Evolutionary conservation across 2,888 invertebrate species (phyloP), one percentile per base, ranked within the genome.

Genomic region (Candidula unifasciata): DNA sequence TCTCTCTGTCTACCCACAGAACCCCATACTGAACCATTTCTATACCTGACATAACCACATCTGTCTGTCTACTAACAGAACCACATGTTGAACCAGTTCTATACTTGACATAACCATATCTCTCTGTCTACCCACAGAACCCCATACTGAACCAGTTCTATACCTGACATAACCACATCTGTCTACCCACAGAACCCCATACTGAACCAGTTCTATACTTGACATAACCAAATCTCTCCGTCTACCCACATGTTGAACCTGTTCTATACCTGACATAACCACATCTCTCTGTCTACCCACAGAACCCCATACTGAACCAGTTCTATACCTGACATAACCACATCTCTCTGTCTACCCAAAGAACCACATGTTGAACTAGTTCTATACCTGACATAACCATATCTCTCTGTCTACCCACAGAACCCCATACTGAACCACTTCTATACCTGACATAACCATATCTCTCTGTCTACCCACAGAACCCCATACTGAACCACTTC

Each of bases 281-380:
- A 44, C 24, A 60, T 60, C 18, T 60, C 60, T 66, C 13, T 80
- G 54, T 77, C 77, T 66, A 79, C 13, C 88, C 89, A 18, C 90
- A 93, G 93, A 91, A 91, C 86, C 91, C 92, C 76, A 91, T 93
- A 69, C 86, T 93, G 66, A 87, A 90, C 66, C 92, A 92, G 33
- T 92, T 93, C 83, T 87, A 91, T 18, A 86, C 88, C n/a, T n/a
- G n/a, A n/a, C n/a, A n/a, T n/a, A n/a, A n/a, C n/a, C n/a, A 44
- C 24, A 60, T 60, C 18, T 60, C 60, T 66, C 13, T 80, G 54
- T 77, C 77, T 66, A 79, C 13, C 88, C 89, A 18, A 89, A 93
- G 93, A 91, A 91, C 86, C 91, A 92, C 76, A 91, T 93, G 69
- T 86, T 93, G 66, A 87, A 90, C 66, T 92, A 92, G 33, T 92